These are phyloP conservation scores for Holotrichia oblita DNA, from an alignment of 1,140 invertebrate genomes.

Conservation along the genomic window DNA sequence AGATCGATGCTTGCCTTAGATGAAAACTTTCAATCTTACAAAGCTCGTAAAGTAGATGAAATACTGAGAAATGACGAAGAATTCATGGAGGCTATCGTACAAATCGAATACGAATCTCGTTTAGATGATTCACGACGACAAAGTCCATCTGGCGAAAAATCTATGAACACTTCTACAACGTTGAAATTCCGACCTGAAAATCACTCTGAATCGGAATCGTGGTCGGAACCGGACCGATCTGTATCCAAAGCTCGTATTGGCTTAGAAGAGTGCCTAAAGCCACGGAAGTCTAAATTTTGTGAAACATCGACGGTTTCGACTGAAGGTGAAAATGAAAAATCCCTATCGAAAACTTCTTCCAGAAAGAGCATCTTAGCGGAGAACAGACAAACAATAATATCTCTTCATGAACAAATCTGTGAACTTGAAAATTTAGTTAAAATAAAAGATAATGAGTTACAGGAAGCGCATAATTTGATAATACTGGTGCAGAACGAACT, in stretches of 20 bases:
- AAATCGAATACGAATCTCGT: not conserved
- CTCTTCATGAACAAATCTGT: slow-evolving; percentile 49
- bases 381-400: slow-evolving; percentile 47
- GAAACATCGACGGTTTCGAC: slow-evolving; percentile 49
- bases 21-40: slow-evolving; percentile 2
- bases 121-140: not conserved
- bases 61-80: slow-evolving; percentile 42
- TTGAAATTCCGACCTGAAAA: slow-evolving; percentile 59
- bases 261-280: slow-evolving; percentile 61
- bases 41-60: not conserved
- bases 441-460: slow-evolving; percentile 45
- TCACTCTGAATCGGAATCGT: slow-evolving; percentile 78
- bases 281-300: slow-evolving; percentile 49
- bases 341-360: slow-evolving; percentile 50
- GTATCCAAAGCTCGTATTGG: slow-evolving; percentile 83
- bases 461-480: slow-evolving; percentile 23
- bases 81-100: slow-evolving; percentile 37
- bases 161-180: slow-evolving; percentile 48
- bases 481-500: slow-evolving; percentile 12
- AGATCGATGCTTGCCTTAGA: not conserved
- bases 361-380: slow-evolving; percentile 48
- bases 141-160: slow-evolving; percentile 38
- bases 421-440: slow-evolving; percentile 51
- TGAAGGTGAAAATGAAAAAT: slow-evolving; percentile 52
- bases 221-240: slow-evolving; percentile 84